phyloP scores from a whole-genome alignment of 2,888 invertebrate species.

The Luperina testacea region DNA sequence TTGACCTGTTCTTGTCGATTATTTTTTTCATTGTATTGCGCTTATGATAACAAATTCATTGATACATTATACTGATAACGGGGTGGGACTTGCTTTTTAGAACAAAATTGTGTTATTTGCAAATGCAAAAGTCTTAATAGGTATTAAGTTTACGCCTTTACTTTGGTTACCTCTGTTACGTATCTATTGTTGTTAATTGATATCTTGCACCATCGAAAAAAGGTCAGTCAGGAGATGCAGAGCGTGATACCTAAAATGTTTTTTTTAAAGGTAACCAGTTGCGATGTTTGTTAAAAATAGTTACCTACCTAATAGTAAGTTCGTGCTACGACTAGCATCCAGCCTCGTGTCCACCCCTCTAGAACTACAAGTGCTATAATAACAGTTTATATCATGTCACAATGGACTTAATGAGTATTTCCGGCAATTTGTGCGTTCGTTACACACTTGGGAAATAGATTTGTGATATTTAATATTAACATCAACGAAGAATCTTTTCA shows the following conservation, averaged over 20 bases:
- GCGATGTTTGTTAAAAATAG: neutral
- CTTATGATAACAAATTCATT: slow-evolving; percentile 70
- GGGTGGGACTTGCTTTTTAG: slow-evolving; percentile 30
- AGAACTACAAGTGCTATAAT: slow-evolving; percentile 66
- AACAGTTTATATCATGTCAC: slow-evolving; percentile 75
- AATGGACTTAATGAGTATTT: slow-evolving; percentile 76
- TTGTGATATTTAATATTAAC: slow-evolving; percentile 25
- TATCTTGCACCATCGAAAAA: neutral
- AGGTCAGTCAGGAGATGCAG: neutral
- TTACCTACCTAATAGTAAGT: neutral
- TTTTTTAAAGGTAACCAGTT: neutral
- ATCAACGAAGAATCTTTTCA: neutral
- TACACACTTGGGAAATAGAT: slow-evolving; percentile 19
- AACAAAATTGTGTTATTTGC: slow-evolving; percentile 3
- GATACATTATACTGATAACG: slow-evolving; percentile 58
- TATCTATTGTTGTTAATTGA: neutral
- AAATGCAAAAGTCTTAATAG: neutral
- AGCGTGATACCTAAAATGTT: neutral
- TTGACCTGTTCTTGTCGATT: slow-evolving; percentile 80
- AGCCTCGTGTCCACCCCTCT: slow-evolving; percentile 1
- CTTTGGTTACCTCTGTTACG: neutral
- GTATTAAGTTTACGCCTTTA: too few species aligned
- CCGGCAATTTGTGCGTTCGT: slow-evolving; percentile 81
- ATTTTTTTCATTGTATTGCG: slow-evolving; percentile 69
- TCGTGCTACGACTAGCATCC: neutral